phyloP scores from a whole-genome alignment of 2,797 vertebrate species.

The Alosa sapidissima region DNA sequence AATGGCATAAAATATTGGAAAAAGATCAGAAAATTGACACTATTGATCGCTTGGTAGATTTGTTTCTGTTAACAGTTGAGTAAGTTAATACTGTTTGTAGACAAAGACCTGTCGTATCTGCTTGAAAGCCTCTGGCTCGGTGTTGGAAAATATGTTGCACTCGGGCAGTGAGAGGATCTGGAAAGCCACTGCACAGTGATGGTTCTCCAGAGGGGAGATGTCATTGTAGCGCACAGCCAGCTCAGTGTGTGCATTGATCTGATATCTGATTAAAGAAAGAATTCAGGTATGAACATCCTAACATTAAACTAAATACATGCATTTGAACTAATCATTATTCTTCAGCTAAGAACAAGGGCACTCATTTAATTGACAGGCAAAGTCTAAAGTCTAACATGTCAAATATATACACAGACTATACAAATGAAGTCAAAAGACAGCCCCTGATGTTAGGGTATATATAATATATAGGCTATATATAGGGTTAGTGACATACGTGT shows the following conservation, averaged over 20 bases:
- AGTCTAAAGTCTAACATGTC: background rate
- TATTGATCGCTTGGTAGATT: background rate
- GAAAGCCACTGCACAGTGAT: slow-evolving; percentile 91
- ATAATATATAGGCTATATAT: background rate
- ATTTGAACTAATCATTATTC: background rate
- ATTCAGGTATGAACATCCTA: background rate
- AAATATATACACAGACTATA: background rate
- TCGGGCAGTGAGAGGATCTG: slow-evolving; percentile 86
- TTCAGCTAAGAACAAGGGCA: background rate
- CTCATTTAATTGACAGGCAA: too few species aligned
- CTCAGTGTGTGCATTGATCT: slow-evolving; percentile 90
- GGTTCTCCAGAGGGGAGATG: slow-evolving; percentile 91
- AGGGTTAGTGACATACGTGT: slow-evolving; percentile 70
- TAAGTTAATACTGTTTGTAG: slow-evolving; percentile 2
- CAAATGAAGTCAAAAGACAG: too few species aligned
- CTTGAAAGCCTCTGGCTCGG: slow-evolving; percentile 79
- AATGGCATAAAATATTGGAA: background rate
- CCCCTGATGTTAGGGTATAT: background rate
- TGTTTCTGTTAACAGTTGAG: background rate
- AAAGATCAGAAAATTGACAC: background rate
- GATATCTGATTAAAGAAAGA: slow-evolving; percentile 60
- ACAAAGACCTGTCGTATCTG: slow-evolving; percentile 80
- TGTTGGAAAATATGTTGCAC: slow-evolving; percentile 85
- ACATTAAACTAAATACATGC: background rate
- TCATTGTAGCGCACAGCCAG: slow-evolving; percentile 91